These are phyloP conservation scores for Shargacucullia verbasci DNA, from an alignment of 2,888 invertebrate genomes.

Conservation along the genomic window DNA sequence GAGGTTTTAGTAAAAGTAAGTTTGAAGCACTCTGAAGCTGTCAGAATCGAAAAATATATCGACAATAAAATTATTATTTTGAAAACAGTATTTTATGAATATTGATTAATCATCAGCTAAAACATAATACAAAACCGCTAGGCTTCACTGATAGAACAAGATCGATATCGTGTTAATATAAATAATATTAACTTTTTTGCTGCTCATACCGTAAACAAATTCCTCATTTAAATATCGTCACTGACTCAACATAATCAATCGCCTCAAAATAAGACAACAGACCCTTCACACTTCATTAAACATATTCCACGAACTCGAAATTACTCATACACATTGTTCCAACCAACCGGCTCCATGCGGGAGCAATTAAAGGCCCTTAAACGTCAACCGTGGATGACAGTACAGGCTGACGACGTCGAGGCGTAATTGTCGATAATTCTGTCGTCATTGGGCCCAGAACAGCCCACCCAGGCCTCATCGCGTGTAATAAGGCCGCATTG, in stretches of 20 bases:
- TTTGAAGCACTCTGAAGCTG: background rate
- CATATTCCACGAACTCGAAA: slow-evolving; percentile 45
- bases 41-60: no score
- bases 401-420: slow-evolving; percentile 61
- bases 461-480: slow-evolving; percentile 62
- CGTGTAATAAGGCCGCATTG: slow-evolving; percentile 50
- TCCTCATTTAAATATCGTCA: slow-evolving; percentile 18
- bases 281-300: slow-evolving; percentile 44
- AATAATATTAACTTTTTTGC: no score
- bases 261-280: slow-evolving; percentile 37
- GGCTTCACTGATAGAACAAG: no score
- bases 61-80: no score
- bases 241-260: slow-evolving; percentile 40
- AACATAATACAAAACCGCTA: no score
- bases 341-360: slow-evolving; percentile 38
- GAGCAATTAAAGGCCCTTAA: slow-evolving; percentile 58
- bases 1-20: background rate
- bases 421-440: slow-evolving; percentile 72
- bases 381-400: slow-evolving; percentile 57
- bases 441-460: slow-evolving; percentile 58
- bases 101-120: no score
- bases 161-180: no score
- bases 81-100: no score
- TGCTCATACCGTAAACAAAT: background rate
- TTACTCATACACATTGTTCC: slow-evolving; percentile 49